A percentile compares a stretch with the other conserved stretches of the same genome.
Conservation (phyloP, 2,888 invertebrate species). For the Dinocampus coccinellae region DNA sequence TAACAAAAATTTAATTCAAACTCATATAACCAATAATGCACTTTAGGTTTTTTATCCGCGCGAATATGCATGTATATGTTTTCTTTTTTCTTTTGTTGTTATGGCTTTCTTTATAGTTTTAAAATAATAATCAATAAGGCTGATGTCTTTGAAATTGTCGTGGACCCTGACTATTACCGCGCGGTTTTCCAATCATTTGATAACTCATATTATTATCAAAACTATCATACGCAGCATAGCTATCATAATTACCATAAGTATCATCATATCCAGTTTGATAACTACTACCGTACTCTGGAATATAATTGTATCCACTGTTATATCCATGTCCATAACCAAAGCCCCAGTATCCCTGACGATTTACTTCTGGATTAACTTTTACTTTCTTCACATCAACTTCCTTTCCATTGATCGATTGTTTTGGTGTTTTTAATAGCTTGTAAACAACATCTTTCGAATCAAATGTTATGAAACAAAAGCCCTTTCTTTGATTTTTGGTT, state of each 20-base stretch:
- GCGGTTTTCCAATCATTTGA: constrained; percentile 61
- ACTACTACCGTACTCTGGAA: constrained; percentile 60
- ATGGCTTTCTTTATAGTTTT: constrained; percentile 13
- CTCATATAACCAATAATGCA: not conserved
- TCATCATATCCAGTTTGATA: constrained; percentile 67
- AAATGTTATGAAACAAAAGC: constrained; percentile 78
- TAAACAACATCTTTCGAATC: constrained; percentile 75
- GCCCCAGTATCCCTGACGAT: constrained; percentile 66
- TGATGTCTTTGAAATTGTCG: constrained; percentile 69
- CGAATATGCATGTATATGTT: constrained; percentile 3
- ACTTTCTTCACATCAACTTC: constrained; percentile 74
- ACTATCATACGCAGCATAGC: constrained; percentile 64
- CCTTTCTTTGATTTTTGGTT: constrained; percentile 75
- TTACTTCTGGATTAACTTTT: constrained; percentile 71
- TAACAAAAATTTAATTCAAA: not conserved
- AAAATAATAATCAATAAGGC: constrained; percentile 60
- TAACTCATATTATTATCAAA: constrained; percentile 57
- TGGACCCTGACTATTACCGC: constrained; percentile 66
- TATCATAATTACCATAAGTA: constrained; percentile 68
- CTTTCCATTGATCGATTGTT: constrained; percentile 74
- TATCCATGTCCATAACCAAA: constrained; percentile 62
- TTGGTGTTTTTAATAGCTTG: constrained; percentile 73
- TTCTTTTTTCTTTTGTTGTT: constrained; percentile 23
- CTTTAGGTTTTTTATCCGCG: not conserved
- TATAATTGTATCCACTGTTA: constrained; percentile 62